Percentiles rank a stretch among this genome's conserved stretches.
These are phyloP conservation scores for Xiphorhynchus elegans DNA, from an alignment of 2,113 vertebrate species.

Conservation along the genomic window DNA sequence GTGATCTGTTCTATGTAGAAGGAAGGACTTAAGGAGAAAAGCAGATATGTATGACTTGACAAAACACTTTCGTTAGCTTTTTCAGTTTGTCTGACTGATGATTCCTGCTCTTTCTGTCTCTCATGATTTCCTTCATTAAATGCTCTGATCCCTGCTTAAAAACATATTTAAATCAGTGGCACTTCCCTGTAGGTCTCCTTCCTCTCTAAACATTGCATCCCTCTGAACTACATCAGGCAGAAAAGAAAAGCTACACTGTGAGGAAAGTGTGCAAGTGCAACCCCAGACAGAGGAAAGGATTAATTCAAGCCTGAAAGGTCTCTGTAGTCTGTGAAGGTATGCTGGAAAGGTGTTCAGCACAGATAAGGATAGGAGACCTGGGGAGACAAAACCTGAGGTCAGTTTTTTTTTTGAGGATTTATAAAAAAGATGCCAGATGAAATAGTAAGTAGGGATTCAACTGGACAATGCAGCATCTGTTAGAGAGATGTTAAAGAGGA, in stretches of 20 bases:
- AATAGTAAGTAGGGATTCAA: not conserved
- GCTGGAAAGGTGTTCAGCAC: not conserved
- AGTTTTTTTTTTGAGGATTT: not conserved
- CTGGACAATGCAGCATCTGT: not conserved
- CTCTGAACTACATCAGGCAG: not conserved
- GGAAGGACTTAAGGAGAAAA: not conserved
- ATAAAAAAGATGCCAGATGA: not conserved
- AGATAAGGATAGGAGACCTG: not conserved
- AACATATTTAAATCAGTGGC: not conserved
- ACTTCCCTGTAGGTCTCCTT: not conserved
- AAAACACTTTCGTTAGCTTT: not conserved
- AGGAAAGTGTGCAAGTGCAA: not conserved
- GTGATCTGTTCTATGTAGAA: not conserved
- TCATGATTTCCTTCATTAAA: not conserved
- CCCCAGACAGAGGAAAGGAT: not conserved
- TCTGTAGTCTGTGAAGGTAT: not conserved
- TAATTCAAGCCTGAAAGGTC: not conserved
- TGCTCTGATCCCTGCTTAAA: not conserved
- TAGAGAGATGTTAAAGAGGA: not conserved
- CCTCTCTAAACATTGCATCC: not conserved
- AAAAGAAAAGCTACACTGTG: not conserved
- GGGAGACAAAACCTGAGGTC: not conserved
- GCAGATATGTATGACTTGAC: not conserved
- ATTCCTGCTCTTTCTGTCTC: not conserved
- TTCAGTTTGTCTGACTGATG: not conserved